Percentiles rank a stretch among this genome's conserved stretches.
Conservation (phyloP, 2,888 invertebrate genomes). For the Margaritifera margaritifera region DNA sequence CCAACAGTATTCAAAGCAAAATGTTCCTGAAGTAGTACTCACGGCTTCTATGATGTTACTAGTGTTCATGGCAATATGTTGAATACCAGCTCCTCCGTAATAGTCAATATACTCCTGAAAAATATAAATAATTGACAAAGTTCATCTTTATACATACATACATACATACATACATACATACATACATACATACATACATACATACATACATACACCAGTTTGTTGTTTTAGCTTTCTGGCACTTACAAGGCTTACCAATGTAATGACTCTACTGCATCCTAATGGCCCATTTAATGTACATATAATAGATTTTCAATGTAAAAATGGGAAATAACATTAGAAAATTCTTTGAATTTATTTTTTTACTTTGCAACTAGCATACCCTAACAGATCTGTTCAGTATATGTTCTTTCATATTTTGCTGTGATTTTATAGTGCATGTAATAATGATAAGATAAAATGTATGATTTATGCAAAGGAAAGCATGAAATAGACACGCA, state of each 20-base stretch:
- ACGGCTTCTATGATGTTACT: conserved; percentile 91
- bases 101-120: conserved; percentile 94
- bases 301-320: too few species aligned
- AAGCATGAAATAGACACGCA: too few species aligned
- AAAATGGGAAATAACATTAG: too few species aligned
- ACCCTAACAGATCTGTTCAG: too few species aligned
- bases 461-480: too few species aligned
- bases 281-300: too few species aligned
- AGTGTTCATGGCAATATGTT: conserved; percentile 98
- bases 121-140: not conserved
- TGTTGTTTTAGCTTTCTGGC: not conserved
- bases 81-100: conserved; percentile 97
- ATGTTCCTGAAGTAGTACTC: conserved; percentile 22
- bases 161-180: not conserved
- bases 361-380: too few species aligned
- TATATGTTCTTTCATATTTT: too few species aligned
- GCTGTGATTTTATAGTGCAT: too few species aligned
- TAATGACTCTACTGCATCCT: too few species aligned
- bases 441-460: too few species aligned
- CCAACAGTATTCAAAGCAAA: not conserved
- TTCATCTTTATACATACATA: not conserved
- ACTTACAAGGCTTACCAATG: not conserved
- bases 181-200: not conserved
- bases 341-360: too few species aligned
- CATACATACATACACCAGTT: not conserved